A percentile compares a stretch with the other conserved stretches of the same genome.
phyloP scores from a whole-genome alignment of 1,140 invertebrate species.

The Latrodectus geometricus region DNA sequence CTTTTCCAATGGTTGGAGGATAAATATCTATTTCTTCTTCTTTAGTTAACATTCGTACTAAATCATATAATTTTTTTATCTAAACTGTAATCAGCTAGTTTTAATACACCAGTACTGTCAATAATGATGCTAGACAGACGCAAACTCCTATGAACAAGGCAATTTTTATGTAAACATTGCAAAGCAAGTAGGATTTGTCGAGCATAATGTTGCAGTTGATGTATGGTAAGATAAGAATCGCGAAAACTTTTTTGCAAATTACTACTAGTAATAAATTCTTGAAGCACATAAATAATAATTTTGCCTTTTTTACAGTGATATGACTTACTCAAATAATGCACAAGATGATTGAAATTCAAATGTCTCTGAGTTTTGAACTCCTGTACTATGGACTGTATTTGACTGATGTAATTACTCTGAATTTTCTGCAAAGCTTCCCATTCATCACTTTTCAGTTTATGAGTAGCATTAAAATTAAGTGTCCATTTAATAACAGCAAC shows the following conservation, averaged over 20 bases:
- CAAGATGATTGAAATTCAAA: conserved; percentile 78
- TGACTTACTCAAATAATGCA: conserved; percentile 79
- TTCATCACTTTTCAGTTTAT: conserved; percentile 68
- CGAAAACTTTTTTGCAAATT: conserved; percentile 71
- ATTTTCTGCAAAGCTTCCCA: conserved; percentile 72
- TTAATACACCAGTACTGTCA: conserved; percentile 70
- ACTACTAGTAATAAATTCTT: conserved; percentile 76
- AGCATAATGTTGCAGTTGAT: conserved; percentile 76
- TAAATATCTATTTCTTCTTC: conserved; percentile 68
- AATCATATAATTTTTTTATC: conserved; percentile 76
- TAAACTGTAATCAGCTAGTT: conserved; percentile 79
- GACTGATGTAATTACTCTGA: conserved; percentile 62
- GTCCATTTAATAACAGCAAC: conserved; percentile 80
- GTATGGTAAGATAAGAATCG: conserved; percentile 73
- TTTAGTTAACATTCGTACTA: conserved; percentile 66
- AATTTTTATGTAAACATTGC: conserved; percentile 80
- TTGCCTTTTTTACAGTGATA: conserved; percentile 74
- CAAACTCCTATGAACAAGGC: conserved; percentile 82
- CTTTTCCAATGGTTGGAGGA: conserved; percentile 73
- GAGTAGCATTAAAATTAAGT: conserved; percentile 70
- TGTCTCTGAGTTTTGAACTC: conserved; percentile 38
- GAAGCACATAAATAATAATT: conserved; percentile 67
- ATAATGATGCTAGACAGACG: conserved; percentile 77
- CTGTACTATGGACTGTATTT: conserved; percentile 25
- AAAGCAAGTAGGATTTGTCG: conserved; percentile 77